Conservation (phyloP, 2,888 invertebrate species). For the Platerodrilus igneus region DNA sequence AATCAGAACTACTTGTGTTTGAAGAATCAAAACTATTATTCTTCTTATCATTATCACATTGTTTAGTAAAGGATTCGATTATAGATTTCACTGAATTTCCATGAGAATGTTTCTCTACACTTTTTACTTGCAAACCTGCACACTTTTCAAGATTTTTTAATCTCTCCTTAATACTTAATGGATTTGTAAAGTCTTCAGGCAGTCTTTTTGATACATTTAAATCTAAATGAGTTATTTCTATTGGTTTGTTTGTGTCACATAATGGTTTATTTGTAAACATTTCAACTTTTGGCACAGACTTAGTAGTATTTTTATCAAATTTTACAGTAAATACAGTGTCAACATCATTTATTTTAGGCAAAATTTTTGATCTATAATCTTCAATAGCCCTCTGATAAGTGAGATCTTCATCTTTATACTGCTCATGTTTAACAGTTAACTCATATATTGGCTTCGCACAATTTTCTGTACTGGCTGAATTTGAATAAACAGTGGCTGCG, state of each 20-base stretch:
- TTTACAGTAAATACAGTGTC: conserved; percentile 37
- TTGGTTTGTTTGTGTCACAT: conserved; percentile 66
- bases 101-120: conserved; percentile 23
- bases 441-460: neutral
- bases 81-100: conserved; percentile 24
- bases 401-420: conserved; percentile 22
- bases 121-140: conserved; percentile 51
- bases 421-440: conserved; percentile 1
- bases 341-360: conserved; percentile 46
- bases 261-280: conserved; percentile 77
- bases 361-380: conserved; percentile 75
- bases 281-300: conserved; percentile 68
- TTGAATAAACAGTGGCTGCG: conserved; percentile 5
- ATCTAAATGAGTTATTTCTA: conserved; percentile 48
- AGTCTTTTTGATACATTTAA: conserved; percentile 49
- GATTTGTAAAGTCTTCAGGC: conserved; percentile 60
- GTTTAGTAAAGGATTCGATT: conserved; percentile 25
- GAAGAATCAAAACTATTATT: conserved; percentile 28
- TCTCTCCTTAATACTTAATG: conserved; percentile 69
- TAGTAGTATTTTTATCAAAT: conserved; percentile 37
- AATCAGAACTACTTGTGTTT: conserved; percentile 37
- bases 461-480: conserved; percentile 7
- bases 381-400: conserved; percentile 86
- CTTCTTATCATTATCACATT: conserved; percentile 26
- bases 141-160: conserved; percentile 65